Base-by-base conservation (phyloP, 1,140 invertebrate genomes). In the Neotoxoptera formosana region DNA sequence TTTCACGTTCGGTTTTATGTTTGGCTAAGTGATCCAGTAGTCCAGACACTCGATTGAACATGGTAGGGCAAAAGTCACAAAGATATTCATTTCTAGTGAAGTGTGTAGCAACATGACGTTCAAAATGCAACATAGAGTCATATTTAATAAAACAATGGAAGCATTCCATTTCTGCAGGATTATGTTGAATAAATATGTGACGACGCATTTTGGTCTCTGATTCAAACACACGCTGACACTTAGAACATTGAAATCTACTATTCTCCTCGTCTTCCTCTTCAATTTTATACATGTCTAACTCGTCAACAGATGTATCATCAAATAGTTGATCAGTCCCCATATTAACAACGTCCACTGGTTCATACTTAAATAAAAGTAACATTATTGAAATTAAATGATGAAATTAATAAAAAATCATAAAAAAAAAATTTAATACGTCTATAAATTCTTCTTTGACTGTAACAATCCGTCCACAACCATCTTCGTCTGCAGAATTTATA, bases 1-100 rank as follows among this genome's bases (percentile, higher is more conserved):
- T 91, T 45, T 60, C 45, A 25, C 90, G 89, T 36, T 93, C 89
- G 23, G 47, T 87, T 60, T 86, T 81, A 84, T 93, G 93, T 91
- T 93, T 93, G 21, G 76, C 51, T 60, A 93, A 93, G 81, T 93
- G 93, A 81, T 89, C 93, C 23, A 93, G 83, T 23, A 93, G 56
- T 47, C 87, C 90, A 56, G 89, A 84, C 23, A 90, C 89, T 36
- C 83, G 81, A 56, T 91, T 90, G 8, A 93, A 93, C 67, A 83
- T 90, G 45, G 89, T 91, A 45, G 93, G 89, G 36, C 93, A 93
- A 91, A 93, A 93, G 34, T 93, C 93, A 86, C 93, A 93, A 2
- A 91, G 56, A 91, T 91, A 93, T 53, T 90, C 90, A 91, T 91
- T 67, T 47, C 76, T 23, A 45, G 88, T 41, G 36, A 87, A 93